Evolutionary conservation across 2,113 vertebrate genomes (phyloP).

Genomic region (Otis tarda): DNA sequence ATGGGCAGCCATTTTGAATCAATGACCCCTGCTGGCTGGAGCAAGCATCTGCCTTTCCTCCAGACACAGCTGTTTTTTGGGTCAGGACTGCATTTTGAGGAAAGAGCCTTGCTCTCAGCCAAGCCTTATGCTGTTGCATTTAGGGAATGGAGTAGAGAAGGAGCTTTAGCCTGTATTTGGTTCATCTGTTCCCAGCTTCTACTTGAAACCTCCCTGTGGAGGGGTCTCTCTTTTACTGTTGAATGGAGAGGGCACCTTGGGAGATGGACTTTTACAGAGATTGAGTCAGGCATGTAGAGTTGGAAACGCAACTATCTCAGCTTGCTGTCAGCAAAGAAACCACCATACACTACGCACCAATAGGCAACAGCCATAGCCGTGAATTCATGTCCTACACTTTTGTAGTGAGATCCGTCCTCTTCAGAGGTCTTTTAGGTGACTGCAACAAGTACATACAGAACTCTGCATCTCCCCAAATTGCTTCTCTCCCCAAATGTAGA

Average conservation of each 20-base stretch:
- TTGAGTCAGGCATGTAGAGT: not conserved
- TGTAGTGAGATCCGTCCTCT: not conserved
- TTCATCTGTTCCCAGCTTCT: not conserved
- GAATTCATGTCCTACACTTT: rapidly evolving
- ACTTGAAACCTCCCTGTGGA: not conserved
- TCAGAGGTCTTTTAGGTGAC: not conserved
- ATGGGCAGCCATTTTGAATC: not conserved
- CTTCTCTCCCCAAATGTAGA: not conserved
- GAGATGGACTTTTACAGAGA: not conserved
- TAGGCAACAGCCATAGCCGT: not conserved
- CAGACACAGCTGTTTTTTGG: not conserved
- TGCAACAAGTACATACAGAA: not conserved
- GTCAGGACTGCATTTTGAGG: not conserved
- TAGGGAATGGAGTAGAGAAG: not conserved
- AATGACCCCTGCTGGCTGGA: not conserved
- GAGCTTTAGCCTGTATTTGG: not conserved
- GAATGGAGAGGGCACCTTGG: not conserved
- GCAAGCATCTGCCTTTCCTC: not conserved
- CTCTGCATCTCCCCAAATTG: not conserved
- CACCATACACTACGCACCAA: not conserved
- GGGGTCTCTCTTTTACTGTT: not conserved
- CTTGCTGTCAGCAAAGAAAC: not conserved
- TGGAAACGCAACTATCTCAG: not conserved
- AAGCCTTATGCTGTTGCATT: not conserved
- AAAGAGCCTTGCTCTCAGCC: not conserved